These are phyloP conservation scores for Porites cylindrica DNA, from an alignment of 92 coral and sea anemone species.

Conservation along the genomic window DNA sequence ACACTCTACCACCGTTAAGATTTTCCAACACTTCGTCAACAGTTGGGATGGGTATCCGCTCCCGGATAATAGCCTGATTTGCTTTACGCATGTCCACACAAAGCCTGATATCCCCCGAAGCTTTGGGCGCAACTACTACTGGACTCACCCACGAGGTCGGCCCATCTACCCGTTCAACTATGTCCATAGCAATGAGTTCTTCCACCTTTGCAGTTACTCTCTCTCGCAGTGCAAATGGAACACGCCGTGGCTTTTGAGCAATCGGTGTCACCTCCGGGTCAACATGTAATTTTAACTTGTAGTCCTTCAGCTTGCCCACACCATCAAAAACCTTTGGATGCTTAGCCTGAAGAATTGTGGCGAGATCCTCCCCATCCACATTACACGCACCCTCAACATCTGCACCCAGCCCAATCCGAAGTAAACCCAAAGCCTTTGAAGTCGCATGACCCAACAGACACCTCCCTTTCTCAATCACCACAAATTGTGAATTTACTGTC, in stretches of 20 bases:
- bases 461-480: not conserved
- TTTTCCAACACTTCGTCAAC: conserved; percentile 4
- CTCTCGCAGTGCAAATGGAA: too few species aligned
- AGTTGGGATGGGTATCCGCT: conserved; percentile 51
- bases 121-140: not conserved
- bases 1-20: too few species aligned
- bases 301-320: not conserved
- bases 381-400: not conserved
- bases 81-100: not conserved
- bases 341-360: conserved; percentile 11
- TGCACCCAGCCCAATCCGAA: not conserved
- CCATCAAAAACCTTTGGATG: not conserved
- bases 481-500: too few species aligned
- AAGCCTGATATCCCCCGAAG: not conserved
- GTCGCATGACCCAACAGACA: not conserved
- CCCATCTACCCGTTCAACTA: not conserved
- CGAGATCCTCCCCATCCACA: not conserved
- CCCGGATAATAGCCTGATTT: conserved; percentile 41
- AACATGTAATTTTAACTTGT: not conserved
- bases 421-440: not conserved
- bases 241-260: not conserved
- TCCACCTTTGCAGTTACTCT: too few species aligned
- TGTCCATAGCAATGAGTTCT: too few species aligned
- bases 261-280: not conserved
- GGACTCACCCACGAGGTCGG: conserved; percentile 1